A percentile compares a stretch with the other conserved stretches of the same genome.
Evolutionary conservation across 2,797 vertebrate species (phyloP).

Genomic region (Choloepus didactylus): DNA sequence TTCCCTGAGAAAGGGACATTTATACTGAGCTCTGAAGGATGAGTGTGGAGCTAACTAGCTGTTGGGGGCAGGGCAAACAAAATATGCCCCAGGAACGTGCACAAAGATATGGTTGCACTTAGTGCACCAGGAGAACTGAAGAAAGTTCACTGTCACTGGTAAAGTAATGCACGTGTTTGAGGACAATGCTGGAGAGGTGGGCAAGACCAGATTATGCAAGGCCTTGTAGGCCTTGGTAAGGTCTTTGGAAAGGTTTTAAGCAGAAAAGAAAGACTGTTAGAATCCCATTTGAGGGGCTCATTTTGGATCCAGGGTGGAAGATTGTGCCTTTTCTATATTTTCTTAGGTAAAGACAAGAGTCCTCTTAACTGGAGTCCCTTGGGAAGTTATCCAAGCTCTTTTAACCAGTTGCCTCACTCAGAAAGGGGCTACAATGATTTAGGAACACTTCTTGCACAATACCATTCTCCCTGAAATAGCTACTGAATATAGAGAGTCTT

Average conservation of each 20-base stretch:
- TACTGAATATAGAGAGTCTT: slow-evolving; percentile 22
- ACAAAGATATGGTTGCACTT: accelerated
- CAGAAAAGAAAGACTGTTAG: slow-evolving; percentile 20
- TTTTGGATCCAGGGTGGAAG: slow-evolving; percentile 32
- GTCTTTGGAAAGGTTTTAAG: neutral
- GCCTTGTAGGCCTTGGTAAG: neutral
- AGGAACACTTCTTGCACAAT: slow-evolving; percentile 38
- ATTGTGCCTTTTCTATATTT: slow-evolving; percentile 48
- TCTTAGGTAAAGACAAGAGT: slow-evolving; percentile 61
- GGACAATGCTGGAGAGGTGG: neutral
- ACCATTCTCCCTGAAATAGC: slow-evolving; percentile 67
- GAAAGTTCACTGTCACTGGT: neutral
- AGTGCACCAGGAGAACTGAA: neutral
- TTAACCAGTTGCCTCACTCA: slow-evolving; percentile 68
- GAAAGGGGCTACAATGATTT: slow-evolving; percentile 67
- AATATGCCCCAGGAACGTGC: neutral
- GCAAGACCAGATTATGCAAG: neutral
- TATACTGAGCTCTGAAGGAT: neutral
- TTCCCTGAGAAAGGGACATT: neutral
- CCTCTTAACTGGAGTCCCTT: slow-evolving; percentile 49
- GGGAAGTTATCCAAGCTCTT: slow-evolving; percentile 70
- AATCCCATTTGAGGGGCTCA: slow-evolving; percentile 33
- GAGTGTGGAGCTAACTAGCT: neutral
- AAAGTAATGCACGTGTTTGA: neutral
- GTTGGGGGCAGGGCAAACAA: neutral